Conservation (phyloP, 1,140 invertebrate genomes). For the Diorhabda elongata region DNA sequence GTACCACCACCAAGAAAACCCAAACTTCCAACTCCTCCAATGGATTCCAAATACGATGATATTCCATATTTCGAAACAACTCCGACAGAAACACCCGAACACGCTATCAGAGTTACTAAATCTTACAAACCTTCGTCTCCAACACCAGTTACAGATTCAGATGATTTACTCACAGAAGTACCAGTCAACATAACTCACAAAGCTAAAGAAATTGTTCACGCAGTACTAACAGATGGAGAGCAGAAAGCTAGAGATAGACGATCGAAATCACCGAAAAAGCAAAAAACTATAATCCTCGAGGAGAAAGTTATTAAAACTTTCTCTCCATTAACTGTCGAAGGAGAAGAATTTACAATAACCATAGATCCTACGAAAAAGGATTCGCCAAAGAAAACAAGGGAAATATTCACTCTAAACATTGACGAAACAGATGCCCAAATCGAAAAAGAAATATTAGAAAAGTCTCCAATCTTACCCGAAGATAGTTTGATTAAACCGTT, state of each 20-base stretch:
- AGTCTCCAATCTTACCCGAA: slow-evolving; percentile 35
- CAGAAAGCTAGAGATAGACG: slow-evolving; percentile 23
- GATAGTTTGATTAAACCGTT: slow-evolving; percentile 34
- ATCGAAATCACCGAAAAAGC: slow-evolving; percentile 25
- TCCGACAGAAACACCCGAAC: slow-evolving; percentile 14
- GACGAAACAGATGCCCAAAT: slow-evolving; percentile 34
- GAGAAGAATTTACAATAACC: slow-evolving; percentile 37
- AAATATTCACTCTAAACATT: slow-evolving; percentile 36
- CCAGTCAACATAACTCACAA: slow-evolving; percentile 15
- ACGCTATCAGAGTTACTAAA: neutral
- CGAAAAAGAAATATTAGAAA: slow-evolving; percentile 38
- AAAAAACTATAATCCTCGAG: slow-evolving; percentile 27
- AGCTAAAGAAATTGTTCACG: slow-evolving; percentile 22
- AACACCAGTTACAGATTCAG: slow-evolving; percentile 15
- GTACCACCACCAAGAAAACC: slow-evolving; percentile 34
- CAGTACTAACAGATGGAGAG: slow-evolving; percentile 25
- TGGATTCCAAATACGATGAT: slow-evolving; percentile 30
- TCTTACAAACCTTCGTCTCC: slow-evolving; percentile 5
- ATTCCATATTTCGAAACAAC: slow-evolving; percentile 41
- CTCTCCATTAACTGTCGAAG: slow-evolving; percentile 35
- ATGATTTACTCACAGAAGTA: slow-evolving; percentile 3
- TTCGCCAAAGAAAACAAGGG: slow-evolving; percentile 31
- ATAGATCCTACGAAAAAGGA: slow-evolving; percentile 35
- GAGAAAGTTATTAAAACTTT: slow-evolving; percentile 38
- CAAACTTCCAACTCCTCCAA: slow-evolving; percentile 35